phyloP scores from a whole-genome alignment of 2,888 invertebrate species.

The Thelaira solivaga region DNA sequence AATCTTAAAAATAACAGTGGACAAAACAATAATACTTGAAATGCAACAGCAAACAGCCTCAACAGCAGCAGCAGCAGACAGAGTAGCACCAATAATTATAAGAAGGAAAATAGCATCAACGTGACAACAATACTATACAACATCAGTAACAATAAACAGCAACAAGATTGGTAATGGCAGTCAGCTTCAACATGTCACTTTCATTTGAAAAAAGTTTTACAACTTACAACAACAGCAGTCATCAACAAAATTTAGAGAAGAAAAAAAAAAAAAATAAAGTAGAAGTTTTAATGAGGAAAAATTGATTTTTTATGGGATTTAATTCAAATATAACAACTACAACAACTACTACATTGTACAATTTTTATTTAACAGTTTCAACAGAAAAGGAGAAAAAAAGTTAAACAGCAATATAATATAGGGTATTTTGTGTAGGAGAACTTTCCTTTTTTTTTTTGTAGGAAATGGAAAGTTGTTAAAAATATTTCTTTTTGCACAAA shows the following conservation, averaged over 20 bases:
- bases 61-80: background rate
- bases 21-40: constrained; percentile 41
- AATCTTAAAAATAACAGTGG: constrained; percentile 47
- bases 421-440: background rate
- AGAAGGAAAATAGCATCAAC: constrained; percentile 11
- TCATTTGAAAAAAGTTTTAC: constrained; percentile 35
- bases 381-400: background rate
- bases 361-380: constrained; percentile 5
- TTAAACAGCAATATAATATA: background rate
- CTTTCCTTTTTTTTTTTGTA: too few relatives aligned
- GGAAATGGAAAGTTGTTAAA: too few relatives aligned
- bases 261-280: constrained; percentile 37
- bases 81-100: background rate
- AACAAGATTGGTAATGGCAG: constrained; percentile 51
- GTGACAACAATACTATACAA: constrained; percentile 32
- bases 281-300: constrained; percentile 30
- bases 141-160: constrained; percentile 23
- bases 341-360: constrained; percentile 17
- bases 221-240: background rate
- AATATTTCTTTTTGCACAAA: too few relatives aligned
- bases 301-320: constrained; percentile 41
- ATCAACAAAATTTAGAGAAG: constrained; percentile 1
- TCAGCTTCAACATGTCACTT: constrained; percentile 59
- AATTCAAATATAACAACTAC: constrained; percentile 29
- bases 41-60: constrained; percentile 33